These are phyloP conservation scores for Nomada ruficornis DNA, from an alignment of 2,888 invertebrate species.

Conservation along the genomic window DNA sequence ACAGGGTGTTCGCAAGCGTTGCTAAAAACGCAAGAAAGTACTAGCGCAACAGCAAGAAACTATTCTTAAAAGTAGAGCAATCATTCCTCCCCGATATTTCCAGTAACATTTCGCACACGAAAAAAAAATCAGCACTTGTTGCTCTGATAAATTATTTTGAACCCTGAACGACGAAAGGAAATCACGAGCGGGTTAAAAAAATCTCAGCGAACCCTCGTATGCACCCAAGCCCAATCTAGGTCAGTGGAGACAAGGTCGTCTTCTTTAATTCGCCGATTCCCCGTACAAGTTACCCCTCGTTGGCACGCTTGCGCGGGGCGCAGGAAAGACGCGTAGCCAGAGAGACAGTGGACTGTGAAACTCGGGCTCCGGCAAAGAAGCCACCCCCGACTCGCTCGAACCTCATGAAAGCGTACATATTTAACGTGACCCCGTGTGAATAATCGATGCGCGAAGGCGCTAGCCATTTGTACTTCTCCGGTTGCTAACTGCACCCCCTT, in stretches of 20 bases:
- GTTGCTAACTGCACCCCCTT: constrained; percentile 79
- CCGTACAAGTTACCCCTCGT: constrained; percentile 81
- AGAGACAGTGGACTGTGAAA: constrained; percentile 61
- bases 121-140: no score
- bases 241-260: constrained; percentile 73
- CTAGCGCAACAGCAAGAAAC: no score
- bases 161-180: not conserved
- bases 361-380: constrained; percentile 55
- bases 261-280: constrained; percentile 85
- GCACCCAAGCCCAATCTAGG: constrained; percentile 79
- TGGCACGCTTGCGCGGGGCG: not conserved
- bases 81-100: no score
- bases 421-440: constrained; percentile 81
- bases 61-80: no score
- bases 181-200: not conserved
- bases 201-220: not conserved
- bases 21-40: no score
- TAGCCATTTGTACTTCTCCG: constrained; percentile 82
- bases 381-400: constrained; percentile 55
- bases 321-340: constrained; percentile 38
- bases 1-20: no score
- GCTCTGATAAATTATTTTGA: no score
- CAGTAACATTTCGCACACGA: no score
- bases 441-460: constrained; percentile 79
- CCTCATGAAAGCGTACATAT: constrained; percentile 75